Base-by-base conservation (phyloP, 2,888 invertebrate species). In the Pachycephus smyrnensis region DNA sequence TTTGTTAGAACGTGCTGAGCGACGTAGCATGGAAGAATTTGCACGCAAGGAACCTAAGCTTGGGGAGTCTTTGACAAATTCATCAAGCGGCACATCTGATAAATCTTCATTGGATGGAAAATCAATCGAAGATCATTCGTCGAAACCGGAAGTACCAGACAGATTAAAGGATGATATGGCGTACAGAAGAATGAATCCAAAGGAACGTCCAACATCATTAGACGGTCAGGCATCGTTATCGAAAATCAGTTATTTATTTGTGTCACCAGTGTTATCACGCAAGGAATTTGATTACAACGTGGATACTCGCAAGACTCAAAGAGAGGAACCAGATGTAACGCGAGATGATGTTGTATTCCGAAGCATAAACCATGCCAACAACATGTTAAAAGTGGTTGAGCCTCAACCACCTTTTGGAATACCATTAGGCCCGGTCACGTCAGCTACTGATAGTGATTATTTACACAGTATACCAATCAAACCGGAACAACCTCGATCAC, bases 381-480 rank as follows among this genome's bases (percentile, higher is more conserved):
- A 94, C 88, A 94, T 89, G 4, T 86, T 92, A 12, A 78, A 30
- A 68, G 94, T 95, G 11, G 88, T 94, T 4, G 97, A 97, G 76
- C 96, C 96, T 30, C 98, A 98, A 88, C 97, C 97, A 68, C 97
- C 96, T 1, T 98, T 98, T 90, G 98, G 98, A 32, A 98, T 98
- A 88, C 98, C 98, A 0, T 90, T 97, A 68, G 96, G 97, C 3
- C 97, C 97, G 15, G 95, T 97, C 33, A 94, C 96, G 0, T 95
- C 95, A 1, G 96, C 97, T 9, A 94, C 97, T 0, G 95, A 95
- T 80, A 96, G 95, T 85, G 97, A 98, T 90, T 98, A 98, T 88
- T 93, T 98, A 77, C 97, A 97, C 89, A 82, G 55, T 33, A 11
- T 74, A 37, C 87, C 89, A 11, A 77, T 79, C 1, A 86, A 85